Conservation (phyloP, 2,888 invertebrate species). For the Mythimna impura region DNA sequence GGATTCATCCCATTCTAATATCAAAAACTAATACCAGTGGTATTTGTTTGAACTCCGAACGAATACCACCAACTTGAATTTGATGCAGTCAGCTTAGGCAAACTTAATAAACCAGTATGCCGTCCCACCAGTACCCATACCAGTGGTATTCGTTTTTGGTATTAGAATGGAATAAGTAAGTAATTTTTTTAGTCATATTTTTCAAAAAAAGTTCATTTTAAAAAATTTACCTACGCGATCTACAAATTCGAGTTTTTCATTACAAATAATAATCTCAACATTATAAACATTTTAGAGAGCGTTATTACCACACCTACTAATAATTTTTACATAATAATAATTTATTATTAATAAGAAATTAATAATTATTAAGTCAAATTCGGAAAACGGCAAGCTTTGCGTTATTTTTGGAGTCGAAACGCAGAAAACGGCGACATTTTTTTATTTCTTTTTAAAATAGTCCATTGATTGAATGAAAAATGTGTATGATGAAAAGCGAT, state of each 20-base stretch:
- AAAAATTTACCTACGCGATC: slow-evolving; percentile 39
- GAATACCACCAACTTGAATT: too few relatives aligned
- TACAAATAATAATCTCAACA: slow-evolving; percentile 49
- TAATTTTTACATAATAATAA: slow-evolving; percentile 38
- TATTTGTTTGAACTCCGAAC: too few relatives aligned
- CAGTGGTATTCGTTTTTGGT: too few relatives aligned
- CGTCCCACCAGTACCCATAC: too few relatives aligned
- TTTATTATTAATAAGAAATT: slow-evolving; percentile 25
- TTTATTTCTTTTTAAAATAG: background rate
- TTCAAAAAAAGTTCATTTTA: slow-evolving; percentile 22
- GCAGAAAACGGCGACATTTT: background rate
- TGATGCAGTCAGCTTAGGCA: too few relatives aligned
- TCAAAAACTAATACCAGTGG: too few relatives aligned
- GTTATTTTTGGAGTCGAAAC: slow-evolving; percentile 2
- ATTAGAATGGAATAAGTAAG: too few relatives aligned
- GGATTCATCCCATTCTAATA: too few relatives aligned
- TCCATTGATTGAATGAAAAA: slow-evolving; percentile 7
- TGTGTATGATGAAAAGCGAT: too few relatives aligned
- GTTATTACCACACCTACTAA: slow-evolving; percentile 33
- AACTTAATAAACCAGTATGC: too few relatives aligned
- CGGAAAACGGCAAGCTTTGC: slow-evolving; percentile 16
- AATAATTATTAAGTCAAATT: slow-evolving; percentile 26
- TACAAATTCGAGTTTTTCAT: slow-evolving; percentile 55
- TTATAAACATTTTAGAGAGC: slow-evolving; percentile 52
- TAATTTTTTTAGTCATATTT: slow-evolving; percentile 3